Base-by-base conservation (phyloP, 1,140 invertebrate species). In the Brevipalpus yothersi region DNA sequence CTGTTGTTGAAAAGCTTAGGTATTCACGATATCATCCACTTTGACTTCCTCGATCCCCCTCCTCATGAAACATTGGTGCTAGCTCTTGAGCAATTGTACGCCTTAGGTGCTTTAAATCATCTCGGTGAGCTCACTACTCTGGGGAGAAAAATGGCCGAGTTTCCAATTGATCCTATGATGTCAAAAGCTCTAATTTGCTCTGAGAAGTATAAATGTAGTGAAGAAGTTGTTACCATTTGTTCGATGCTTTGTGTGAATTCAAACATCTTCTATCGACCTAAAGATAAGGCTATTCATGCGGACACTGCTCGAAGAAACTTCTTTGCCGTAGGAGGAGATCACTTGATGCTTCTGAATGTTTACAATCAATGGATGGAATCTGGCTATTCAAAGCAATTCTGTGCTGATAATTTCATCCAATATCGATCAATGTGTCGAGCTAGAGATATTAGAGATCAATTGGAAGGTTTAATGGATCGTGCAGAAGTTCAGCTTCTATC, bases 361-460 rank as follows among this genome's bases (percentile, higher is more conserved):
- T 99, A 97, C 69, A 99, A 99, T 69, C 93, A 92, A 23, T 99
- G 95, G 95, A 90, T 89, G 68, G 95, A 96, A 68, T 96, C 97
- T 71, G 95, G 97, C 69, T 97, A 96, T 72, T 93, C 88, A 1
- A 94, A 91, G 70, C 88, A 91, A 0, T 99, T 94, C 95, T 99
- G 94, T 71, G 96, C 94, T 69, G 94, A 99, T 70, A 99, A 99
- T 74, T 99, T 98, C 73, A 89, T 99, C 9, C 95, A 99, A 75
- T 90, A 64, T 23, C 73, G 94, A 21, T 97, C 92, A 0, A 71
- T 99, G 41, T 97, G 97, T 72, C 75, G 93, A 58, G 90, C 94
- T 0, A 93, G 98, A 72, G 95, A 99, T 75, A 92, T 99, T 0
- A 76, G 94, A 9, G 98, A 99, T 75, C 95, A 99, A 71, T 73